Base-by-base conservation (phyloP, 1,140 invertebrate species). In the Archivesica marissinica region DNA sequence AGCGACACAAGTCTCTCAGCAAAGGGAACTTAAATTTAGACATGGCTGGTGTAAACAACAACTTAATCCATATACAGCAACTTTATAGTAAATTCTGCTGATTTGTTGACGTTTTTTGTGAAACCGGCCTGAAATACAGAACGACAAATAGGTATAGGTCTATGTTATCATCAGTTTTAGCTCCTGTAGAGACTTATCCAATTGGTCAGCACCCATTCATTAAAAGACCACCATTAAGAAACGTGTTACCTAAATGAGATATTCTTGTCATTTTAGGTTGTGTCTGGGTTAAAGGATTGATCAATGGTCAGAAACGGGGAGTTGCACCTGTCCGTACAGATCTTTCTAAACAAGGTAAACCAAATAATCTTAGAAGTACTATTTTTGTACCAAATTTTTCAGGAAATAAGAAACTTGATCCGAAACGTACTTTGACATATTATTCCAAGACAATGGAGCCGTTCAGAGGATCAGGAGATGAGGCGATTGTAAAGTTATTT, bases 381-480 rank as follows among this genome's bases (percentile, higher is more conserved):
- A 80, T 86, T 74, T 78, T 86, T 86, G 44, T 86, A 25, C 64
- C 76, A 39, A 39, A 11, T 41, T 41, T 86, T 74, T 70, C 66
- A 7, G n/a, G n/a, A n/a, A n/a, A n/a, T n/a, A n/a, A n/a, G n/a
- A n/a, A n/a, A n/a, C n/a, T n/a, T n/a, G n/a, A n/a, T n/a, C n/a
- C n/a, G n/a, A n/a, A n/a, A n/a, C n/a, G n/a, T n/a, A n/a, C n/a
- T n/a, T n/a, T n/a, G n/a, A n/a, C n/a, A n/a, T n/a, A n/a, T n/a
- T n/a, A n/a, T n/a, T 59, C 77, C 30, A 77, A 50, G 56, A 77
- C 61, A 25, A 85, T 68, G 15, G 68, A 86, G 52, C 9, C 64
- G 15, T 86, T 79, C 33, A 85, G 83, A 72, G 28, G 30, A n/a
- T 33, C 35, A 39, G 61, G 39, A 44, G 59, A 35, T 35, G 30